Conservation (phyloP, 2,113 vertebrate species). For the Galemys pyrenaicus region DNA sequence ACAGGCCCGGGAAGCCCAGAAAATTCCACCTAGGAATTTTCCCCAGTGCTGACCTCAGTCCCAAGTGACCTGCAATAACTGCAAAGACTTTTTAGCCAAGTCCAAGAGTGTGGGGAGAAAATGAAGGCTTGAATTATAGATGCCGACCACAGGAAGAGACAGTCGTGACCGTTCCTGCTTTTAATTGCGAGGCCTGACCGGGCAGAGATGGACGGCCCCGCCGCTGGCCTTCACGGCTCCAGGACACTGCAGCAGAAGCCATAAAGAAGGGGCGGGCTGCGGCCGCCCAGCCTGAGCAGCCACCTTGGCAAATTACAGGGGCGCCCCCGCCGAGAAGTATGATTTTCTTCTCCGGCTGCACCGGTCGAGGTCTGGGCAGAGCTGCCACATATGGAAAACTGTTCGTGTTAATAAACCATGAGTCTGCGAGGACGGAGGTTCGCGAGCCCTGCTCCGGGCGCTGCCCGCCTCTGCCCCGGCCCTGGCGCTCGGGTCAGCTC, state of each 20-base stretch:
- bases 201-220: not conserved
- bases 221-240: not conserved
- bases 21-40: not conserved
- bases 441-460: not conserved
- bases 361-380: not conserved
- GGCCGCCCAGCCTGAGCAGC: not conserved
- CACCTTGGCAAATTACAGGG: not conserved
- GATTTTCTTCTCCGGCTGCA: not conserved
- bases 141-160: not conserved
- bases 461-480: not conserved
- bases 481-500: not conserved
- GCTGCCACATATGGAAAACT: not conserved
- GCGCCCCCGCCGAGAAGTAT: not conserved
- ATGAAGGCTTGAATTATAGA: slow-evolving; percentile 20
- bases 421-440: not conserved
- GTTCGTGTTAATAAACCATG: slow-evolving; percentile 49
- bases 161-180: not conserved
- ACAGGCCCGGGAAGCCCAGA: not conserved
- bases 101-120: not conserved
- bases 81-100: slow-evolving; percentile 33
- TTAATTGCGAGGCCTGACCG: slow-evolving; percentile 7
- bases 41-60: not conserved
- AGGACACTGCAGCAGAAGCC: not conserved
- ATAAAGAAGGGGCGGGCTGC: not conserved
- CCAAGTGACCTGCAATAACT: slow-evolving; percentile 1